Conservation (phyloP, 2,888 invertebrate genomes). For the Platycheirus rosarum region DNA sequence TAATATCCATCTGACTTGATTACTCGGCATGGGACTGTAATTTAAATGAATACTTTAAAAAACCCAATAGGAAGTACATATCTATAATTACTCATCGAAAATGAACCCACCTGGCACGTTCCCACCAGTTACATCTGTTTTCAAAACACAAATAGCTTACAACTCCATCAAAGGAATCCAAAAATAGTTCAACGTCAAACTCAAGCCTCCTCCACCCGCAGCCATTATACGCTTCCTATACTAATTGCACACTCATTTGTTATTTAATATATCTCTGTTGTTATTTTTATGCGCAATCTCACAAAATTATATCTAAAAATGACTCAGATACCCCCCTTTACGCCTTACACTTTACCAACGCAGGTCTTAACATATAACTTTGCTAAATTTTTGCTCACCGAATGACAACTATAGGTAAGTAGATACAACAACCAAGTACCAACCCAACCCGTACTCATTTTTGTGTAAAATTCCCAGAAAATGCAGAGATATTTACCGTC, state of each 20-base stretch:
- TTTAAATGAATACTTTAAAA: too few species aligned
- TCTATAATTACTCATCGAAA: too few species aligned
- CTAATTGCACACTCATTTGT: slow-evolving; percentile 69
- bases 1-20: too few species aligned
- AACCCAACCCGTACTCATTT: not conserved
- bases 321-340: slow-evolving; percentile 48
- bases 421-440: slow-evolving; percentile 15
- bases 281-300: slow-evolving; percentile 63
- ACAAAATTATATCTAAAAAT: slow-evolving; percentile 62
- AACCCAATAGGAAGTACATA: too few species aligned
- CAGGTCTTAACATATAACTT: slow-evolving; percentile 26
- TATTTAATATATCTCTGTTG: slow-evolving; percentile 61
- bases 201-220: not conserved
- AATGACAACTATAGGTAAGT: slow-evolving; percentile 19
- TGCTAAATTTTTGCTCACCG: slow-evolving; percentile 28
- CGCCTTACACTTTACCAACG: slow-evolving; percentile 13
- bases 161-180: slow-evolving; percentile 15
- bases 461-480: slow-evolving; percentile 42
- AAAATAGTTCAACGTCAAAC: slow-evolving; percentile 9
- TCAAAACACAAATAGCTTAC: slow-evolving; percentile 6
- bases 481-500: slow-evolving; percentile 56
- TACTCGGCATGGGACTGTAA: too few species aligned
- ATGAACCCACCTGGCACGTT: too few species aligned
- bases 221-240: slow-evolving; percentile 22
- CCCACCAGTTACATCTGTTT: slow-evolving; percentile 13